Base-by-base conservation (phyloP, 2,888 invertebrate species). In the Himalopsyche kuldschensis region DNA sequence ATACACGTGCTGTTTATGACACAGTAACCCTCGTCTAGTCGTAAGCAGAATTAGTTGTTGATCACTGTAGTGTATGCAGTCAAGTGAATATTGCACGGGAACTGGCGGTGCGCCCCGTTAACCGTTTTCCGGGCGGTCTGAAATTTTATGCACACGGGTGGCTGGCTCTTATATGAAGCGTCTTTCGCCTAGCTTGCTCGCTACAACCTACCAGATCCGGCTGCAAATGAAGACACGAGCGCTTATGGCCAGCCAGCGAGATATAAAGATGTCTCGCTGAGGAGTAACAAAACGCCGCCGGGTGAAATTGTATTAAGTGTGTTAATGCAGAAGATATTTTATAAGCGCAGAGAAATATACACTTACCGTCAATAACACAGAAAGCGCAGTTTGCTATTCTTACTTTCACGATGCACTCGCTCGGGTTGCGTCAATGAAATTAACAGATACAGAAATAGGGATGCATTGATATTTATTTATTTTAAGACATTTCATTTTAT, bases 1-100 rank as follows among this genome's bases (percentile, higher is more conserved):
- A n/a, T n/a, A n/a, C n/a, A n/a, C n/a, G n/a, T n/a, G n/a, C n/a
- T n/a, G n/a, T n/a, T n/a, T n/a, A n/a, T n/a, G n/a, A n/a, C n/a
- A n/a, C n/a, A n/a, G n/a, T n/a, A n/a, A n/a, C n/a, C n/a, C n/a
- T n/a, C n/a, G n/a, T n/a, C n/a, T n/a, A n/a, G n/a, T n/a, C n/a
- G n/a, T n/a, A n/a, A n/a, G n/a, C n/a, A n/a, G 41, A 41, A 24
- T 55, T 20, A 24, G 55, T 55, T 55, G 55, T 20, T 55, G 24
- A 55, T 55, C 55, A n/a, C 55, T 55, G 55, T n/a, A 55, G 3
- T 24, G 20, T 55, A 55, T 76, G 77, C 77, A 77, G 77, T 55
- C 81, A 76, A 81, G 32, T 76, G 81, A 76, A 81, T 76, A 76
- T 76, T 76, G 81, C 76, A 48, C 55, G 24, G 46, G 69, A 77